Base-by-base conservation (phyloP, 1,140 invertebrate species). In the Drosophila tsacasi region DNA sequence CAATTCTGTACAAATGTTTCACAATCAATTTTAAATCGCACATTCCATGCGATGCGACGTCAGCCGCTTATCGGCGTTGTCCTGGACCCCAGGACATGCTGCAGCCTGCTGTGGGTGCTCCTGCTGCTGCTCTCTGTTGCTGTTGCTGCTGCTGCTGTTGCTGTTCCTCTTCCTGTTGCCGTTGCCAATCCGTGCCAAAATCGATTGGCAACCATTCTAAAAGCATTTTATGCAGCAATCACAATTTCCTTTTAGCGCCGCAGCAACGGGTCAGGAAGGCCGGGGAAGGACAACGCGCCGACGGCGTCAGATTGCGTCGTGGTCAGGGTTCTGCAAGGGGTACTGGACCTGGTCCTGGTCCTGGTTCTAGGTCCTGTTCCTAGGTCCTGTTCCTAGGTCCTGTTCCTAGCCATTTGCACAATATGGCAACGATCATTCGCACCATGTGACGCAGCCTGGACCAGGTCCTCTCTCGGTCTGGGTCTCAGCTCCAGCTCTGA, bases 151-250 rank as follows among this genome's bases (percentile, higher is more conserved):
- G 39, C 13, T 72, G 21, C 50, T 46, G n/a, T 13, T 52, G 42
- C 49, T 55, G n/a, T 47, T 35, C 21, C 44, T 49, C 52, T 59
- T 49, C 60, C 68, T 52, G 57, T 42, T 52, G 76, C 75, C 39
- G 47, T 79, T 79, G 60, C 76, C 76, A 86, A 86, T 86, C 80
- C 80, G 64, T 86, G 84, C 83, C 76, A 68, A 89, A 87, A 87
- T 87, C 83, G 83, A 87, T 87, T 87, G 84, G 81, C 83, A 87
- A 84, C 83, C 86, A 83, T 87, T 87, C 81, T 90, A 81, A 89
- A 90, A 89, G 85, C 85, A 81, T 89, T 89, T 89, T 87, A 87
- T 89, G 85, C 81, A 90, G 77, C 85, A 89, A 81, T 89, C 85
- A 81, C 84, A 81, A 90, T 89, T 85, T 89, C 84, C 84, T 90